Percentiles rank a stretch among this genome's conserved stretches.
phyloP scores from a whole-genome alignment of 2,888 invertebrate genomes.

The Ennomos fuscantarius region DNA sequence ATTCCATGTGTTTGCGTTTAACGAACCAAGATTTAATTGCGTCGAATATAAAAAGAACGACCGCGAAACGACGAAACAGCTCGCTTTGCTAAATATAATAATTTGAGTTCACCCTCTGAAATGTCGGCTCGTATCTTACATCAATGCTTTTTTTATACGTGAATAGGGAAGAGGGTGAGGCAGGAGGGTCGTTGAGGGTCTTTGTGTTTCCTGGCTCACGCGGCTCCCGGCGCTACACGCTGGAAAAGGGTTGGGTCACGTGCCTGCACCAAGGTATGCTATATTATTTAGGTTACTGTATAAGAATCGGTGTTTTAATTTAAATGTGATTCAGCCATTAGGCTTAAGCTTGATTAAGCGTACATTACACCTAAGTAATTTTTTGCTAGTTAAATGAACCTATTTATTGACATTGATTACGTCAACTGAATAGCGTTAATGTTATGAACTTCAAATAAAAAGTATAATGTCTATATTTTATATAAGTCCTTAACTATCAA shows the following conservation, averaged over 20 bases:
- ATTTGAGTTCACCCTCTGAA: conserved; percentile 56
- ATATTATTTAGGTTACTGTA: conserved; percentile 13
- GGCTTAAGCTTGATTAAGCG: too few relatives aligned
- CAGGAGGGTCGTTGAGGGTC: conserved; percentile 55
- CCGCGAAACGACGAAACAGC: conserved; percentile 47
- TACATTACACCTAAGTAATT: conserved; percentile 9
- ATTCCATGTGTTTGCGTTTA: conserved; percentile 7
- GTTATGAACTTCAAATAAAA: conserved; percentile 3
- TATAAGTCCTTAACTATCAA: too few relatives aligned
- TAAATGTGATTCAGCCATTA: conserved; percentile 47
- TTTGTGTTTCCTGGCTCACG: conserved; percentile 57
- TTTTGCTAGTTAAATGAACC: conserved; percentile 11
- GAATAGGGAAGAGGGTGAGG: conserved; percentile 57
- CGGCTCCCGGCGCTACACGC: conserved; percentile 10
- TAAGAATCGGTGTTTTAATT: conserved; percentile 40
- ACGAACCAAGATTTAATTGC: conserved; percentile 46
- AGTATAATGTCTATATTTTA: too few relatives aligned
- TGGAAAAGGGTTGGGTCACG: conserved; percentile 67
- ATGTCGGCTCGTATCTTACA: conserved; percentile 62
- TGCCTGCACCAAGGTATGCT: conserved; percentile 16
- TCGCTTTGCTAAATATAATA: conserved; percentile 52
- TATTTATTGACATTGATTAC: conserved; percentile 17
- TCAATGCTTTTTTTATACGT: conserved; percentile 69
- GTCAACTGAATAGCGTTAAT: not conserved
- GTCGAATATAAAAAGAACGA: conserved; percentile 45